phyloP scores from a whole-genome alignment of 2,888 invertebrate species.

The Notodonta ziczac region DNA sequence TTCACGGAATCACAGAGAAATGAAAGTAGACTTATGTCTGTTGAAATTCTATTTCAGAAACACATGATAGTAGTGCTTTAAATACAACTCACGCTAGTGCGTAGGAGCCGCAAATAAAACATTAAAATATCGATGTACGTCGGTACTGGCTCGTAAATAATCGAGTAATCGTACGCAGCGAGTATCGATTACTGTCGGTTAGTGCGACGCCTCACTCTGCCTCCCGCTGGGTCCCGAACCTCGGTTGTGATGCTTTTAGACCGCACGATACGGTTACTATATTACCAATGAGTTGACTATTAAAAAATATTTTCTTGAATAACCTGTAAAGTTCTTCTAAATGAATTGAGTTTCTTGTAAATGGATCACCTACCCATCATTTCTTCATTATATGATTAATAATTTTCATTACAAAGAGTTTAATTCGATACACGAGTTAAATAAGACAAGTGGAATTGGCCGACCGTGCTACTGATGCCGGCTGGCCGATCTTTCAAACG shows the following conservation, averaged over 20 bases:
- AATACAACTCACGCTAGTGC: constrained; percentile 24
- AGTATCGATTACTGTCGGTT: constrained; percentile 70
- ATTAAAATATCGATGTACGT: constrained; percentile 51
- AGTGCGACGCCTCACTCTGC: constrained; percentile 56
- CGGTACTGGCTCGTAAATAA: constrained; percentile 59
- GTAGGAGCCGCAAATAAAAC: constrained; percentile 62
- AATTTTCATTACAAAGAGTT: too few relatives aligned
- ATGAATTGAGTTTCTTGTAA: too few relatives aligned
- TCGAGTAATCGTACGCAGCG: constrained; percentile 44
- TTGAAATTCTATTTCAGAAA: too few relatives aligned
- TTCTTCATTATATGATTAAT: neutral
- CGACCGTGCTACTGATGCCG: too few relatives aligned
- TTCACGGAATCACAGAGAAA: too few relatives aligned
- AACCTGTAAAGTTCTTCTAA: neutral
- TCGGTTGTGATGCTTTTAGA: constrained; percentile 34
- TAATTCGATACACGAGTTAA: too few relatives aligned
- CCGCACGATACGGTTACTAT: constrained; percentile 25
- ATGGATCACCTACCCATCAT: neutral
- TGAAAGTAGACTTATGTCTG: too few relatives aligned
- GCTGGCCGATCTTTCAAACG: too few relatives aligned
- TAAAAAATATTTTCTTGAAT: too few relatives aligned
- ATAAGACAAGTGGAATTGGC: too few relatives aligned
- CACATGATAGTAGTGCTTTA: too few relatives aligned
- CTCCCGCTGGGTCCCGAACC: constrained; percentile 59
- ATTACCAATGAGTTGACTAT: neutral